Evolutionary conservation across 2,113 vertebrate species (phyloP).

Genomic region (Puma concolor): DNA sequence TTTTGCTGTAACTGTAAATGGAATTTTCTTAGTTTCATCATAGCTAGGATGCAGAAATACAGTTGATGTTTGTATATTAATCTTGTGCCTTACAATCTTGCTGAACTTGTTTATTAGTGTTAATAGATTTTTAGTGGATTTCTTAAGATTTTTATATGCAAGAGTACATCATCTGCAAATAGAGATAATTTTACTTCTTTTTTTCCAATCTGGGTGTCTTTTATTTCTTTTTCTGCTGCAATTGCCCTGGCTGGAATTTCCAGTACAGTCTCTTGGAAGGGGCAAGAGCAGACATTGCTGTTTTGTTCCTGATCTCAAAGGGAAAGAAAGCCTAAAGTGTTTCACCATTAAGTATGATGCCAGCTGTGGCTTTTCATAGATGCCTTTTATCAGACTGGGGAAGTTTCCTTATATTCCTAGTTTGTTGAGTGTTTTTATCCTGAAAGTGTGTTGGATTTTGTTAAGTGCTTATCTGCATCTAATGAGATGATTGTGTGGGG

Average conservation of each 20-base stretch:
- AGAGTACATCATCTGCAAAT: background rate
- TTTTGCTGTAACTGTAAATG: background rate
- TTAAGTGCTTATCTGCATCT: background rate
- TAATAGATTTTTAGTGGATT: background rate
- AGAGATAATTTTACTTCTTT: background rate
- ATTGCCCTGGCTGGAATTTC: background rate
- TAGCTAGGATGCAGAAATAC: background rate
- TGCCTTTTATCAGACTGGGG: background rate
- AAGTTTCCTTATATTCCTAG: conserved; percentile 12
- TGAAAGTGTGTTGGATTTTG: background rate
- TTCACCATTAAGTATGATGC: background rate
- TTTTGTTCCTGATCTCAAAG: background rate
- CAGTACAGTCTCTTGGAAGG: background rate
- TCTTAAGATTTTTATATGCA: background rate
- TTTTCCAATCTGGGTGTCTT: background rate
- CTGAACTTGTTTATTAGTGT: background rate
- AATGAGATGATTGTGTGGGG: background rate
- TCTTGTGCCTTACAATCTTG: background rate
- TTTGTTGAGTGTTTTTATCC: background rate
- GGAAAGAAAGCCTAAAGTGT: background rate
- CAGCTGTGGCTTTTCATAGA: background rate
- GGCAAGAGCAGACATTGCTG: background rate
- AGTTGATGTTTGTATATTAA: background rate
- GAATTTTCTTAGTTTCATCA: background rate
- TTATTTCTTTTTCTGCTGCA: background rate